Evolutionary conservation across 2,797 vertebrate species (phyloP).

Genomic region (Heterohyrax brucei): DNA sequence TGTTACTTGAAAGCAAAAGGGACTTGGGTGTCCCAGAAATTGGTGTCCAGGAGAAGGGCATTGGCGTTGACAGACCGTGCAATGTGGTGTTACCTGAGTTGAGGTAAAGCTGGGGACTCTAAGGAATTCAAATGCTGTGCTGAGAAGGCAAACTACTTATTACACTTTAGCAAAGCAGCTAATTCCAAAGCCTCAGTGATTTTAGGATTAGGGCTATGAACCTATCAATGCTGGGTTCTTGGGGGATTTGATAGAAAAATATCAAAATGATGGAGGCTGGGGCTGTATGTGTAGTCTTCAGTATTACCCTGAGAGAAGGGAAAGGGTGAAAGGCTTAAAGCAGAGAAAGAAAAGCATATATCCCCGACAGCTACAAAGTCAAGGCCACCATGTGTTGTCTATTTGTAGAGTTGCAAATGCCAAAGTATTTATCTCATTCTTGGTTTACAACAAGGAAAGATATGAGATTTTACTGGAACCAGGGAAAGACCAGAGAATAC

Average conservation of each 20-base stretch:
- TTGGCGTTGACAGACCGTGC: neutral
- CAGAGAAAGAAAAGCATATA: neutral
- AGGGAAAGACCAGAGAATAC: slow-evolving; percentile 1
- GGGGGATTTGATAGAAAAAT: neutral
- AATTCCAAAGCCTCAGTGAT: neutral
- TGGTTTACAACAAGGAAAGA: slow-evolving; percentile 27
- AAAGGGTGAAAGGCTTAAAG: slow-evolving; percentile 2
- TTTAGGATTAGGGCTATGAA: slow-evolving; percentile 11
- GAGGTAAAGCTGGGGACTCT: neutral
- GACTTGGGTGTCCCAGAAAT: neutral
- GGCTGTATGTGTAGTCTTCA: neutral
- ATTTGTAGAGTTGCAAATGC: slow-evolving; percentile 18
- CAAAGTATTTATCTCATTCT: slow-evolving; percentile 40
- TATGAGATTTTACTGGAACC: neutral
- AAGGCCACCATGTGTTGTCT: neutral
- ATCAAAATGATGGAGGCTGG: neutral
- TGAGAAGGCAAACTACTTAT: neutral
- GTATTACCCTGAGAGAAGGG: slow-evolving; percentile 29
- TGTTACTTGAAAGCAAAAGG: slow-evolving; percentile 10
- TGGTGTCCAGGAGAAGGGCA: neutral
- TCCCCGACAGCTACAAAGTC: slow-evolving; percentile 30
- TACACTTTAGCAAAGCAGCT: neutral
- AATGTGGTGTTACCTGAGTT: neutral
- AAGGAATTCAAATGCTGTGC: neutral
- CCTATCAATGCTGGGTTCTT: neutral